Base-by-base conservation (phyloP, 2,888 invertebrate species). In the Crepidodera aurea region DNA sequence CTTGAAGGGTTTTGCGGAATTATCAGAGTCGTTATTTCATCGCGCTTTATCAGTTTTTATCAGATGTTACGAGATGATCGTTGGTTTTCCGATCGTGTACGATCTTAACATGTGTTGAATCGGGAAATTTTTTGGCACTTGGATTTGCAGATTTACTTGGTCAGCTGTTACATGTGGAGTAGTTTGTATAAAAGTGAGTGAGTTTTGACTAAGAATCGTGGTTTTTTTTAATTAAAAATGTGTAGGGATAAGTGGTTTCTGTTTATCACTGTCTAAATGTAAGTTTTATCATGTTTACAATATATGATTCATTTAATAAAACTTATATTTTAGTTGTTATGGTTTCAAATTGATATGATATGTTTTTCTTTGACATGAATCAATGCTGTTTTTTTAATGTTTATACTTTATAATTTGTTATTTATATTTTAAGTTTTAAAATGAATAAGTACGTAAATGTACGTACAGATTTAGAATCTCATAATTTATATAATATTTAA, bases 131-230 rank as follows among this genome's bases (percentile, higher is more conserved):
- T 55, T 55, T 46, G 46, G 32, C 34, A 46, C 22, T 46, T 34
- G 32, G 44, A 18, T 55, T 44, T 44, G 55, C 44, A 44, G 55
- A 55, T 55, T 55, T 29, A 55, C 32, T 54, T 55, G 51, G 57
- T 64, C 64, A 64, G 64, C 64, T 64, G 64, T 64, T 64, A 18
- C 16, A 34, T 44, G 48, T 50, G 54, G 54, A 58, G 25, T 40
- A 18, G 19, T 50, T 42, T 39, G 56, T 44, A 19, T 29, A 8
- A 5, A 27, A 8, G 22, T 8, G 50, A 34, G 6, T 37, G 39
- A 16, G 15, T 1, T n/a, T n/a, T 50, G n/a, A 15, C 15, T 25
- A 32, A 55, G 25, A 37, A 64, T 40, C 59, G 51, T 44, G 37
- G 13, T 51, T 60, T n/a, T n/a, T 25, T 51, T 32, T 44, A 12